These are phyloP conservation scores for Itoplectis maculator DNA, from an alignment of 2,888 invertebrate species.

Conservation along the genomic window DNA sequence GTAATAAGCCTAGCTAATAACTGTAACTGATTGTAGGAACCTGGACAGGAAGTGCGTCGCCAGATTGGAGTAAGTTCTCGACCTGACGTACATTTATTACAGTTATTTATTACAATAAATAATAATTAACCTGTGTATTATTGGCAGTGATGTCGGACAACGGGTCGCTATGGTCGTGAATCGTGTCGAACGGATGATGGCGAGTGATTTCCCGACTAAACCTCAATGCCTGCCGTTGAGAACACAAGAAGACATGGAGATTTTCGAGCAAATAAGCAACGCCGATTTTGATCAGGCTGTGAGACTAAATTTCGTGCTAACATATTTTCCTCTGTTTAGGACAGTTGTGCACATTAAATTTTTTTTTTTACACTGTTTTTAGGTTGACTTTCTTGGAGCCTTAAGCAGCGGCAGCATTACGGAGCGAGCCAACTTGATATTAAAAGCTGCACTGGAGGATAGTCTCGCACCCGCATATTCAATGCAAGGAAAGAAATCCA, in stretches of 20 bases:
- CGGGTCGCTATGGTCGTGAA: neutral
- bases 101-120: neutral
- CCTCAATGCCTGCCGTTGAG: constrained; percentile 4
- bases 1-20: neutral
- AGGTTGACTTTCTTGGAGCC: constrained; percentile 11
- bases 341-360: neutral
- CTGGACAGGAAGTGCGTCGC: neutral
- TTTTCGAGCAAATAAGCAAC: constrained; percentile 1
- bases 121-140: neutral
- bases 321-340: neutral
- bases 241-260: neutral
- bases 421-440: constrained; percentile 1
- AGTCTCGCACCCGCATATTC: neutral
- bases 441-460: constrained; percentile 16
- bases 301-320: neutral
- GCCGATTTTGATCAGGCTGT: constrained; percentile 1
- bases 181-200: neutral
- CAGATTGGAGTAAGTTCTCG: constrained; percentile 11
- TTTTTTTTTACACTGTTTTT: neutral
- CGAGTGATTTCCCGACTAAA: constrained; percentile 13
- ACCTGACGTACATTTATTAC: neutral
- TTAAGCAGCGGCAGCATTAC: constrained; percentile 2
- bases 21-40: constrained; percentile 7
- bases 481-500: constrained; percentile 9
- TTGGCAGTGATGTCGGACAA: neutral